phyloP scores from a whole-genome alignment of 2,113 vertebrate genomes.

The Oenanthe melanoleuca region DNA sequence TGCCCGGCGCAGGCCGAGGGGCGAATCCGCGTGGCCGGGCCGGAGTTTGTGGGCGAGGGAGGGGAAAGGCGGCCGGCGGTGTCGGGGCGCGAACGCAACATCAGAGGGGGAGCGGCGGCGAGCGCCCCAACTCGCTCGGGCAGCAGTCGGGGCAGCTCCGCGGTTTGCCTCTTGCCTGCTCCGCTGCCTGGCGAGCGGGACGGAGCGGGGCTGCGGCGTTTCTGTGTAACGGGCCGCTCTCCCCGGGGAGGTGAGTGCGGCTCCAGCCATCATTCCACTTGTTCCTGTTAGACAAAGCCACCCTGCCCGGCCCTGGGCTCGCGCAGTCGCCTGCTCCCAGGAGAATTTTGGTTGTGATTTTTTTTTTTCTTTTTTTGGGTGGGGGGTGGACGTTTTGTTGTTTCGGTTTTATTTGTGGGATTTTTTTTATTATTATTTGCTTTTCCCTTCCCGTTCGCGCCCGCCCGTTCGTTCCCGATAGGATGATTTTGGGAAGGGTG shows the following conservation, averaged over 20 bases:
- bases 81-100: background rate
- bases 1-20: background rate
- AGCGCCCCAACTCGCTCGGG: background rate
- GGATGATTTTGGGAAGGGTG: constrained; percentile 3
- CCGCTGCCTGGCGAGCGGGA: background rate
- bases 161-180: background rate
- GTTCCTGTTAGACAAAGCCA: constrained; percentile 64
- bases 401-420: background rate
- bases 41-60: background rate
- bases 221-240: constrained; percentile 16
- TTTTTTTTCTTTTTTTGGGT: background rate
- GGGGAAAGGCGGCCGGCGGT: background rate
- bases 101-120: background rate
- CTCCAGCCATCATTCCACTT: background rate
- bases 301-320: background rate
- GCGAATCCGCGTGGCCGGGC: background rate
- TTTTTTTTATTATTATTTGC: background rate
- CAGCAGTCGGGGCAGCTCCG: background rate
- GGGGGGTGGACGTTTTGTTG: background rate
- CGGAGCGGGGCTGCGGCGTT: background rate
- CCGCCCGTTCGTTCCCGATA: background rate
- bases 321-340: background rate
- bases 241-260: background rate
- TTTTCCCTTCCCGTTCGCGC: background rate
- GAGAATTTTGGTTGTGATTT: background rate